Base-by-base conservation (phyloP, 2,888 invertebrate species). In the Andrena minutula region DNA sequence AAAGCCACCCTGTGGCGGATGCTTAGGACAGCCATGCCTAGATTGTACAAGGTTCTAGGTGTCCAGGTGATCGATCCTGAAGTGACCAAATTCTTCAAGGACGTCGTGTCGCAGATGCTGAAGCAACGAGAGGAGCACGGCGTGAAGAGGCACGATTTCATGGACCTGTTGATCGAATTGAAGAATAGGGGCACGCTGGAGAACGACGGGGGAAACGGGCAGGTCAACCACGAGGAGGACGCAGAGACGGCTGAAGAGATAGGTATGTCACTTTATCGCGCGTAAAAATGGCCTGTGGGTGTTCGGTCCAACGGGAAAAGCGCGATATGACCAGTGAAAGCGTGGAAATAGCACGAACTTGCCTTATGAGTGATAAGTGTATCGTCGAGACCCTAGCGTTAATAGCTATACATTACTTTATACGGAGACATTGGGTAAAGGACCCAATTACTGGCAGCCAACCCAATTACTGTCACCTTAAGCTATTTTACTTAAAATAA, bases 151-250 rank as follows among this genome's bases (percentile, higher is more conserved):
- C 89, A 94, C 82, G 94, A 94, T 83, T 94, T 94, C 75, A 92
- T 94, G 89, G 94, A 94, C 84, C 87, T 94, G 26, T 84, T 94
- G 79, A 89, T 94, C 60, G 92, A 94, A 68, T 75, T 94, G n/a
- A 94, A 92, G 84, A 90, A 93, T 73, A 90, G 89, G 49, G 90
- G 91, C 10, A 88, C 74, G 49, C 63, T 92, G 63, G 90, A 89
- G 10, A 79, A 83, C 63, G 90, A 92, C 3, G 35, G 73, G 12
- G 78, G 49, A 26, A 85, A 64, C 49, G 61, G 63, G 65, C 65
- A 66, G 20, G 61, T 56, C 28, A 72, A 8, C 56, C 81, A 85
- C 32, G 84, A 88, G 1, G 87, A 89, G 20, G 88, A 87, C 0
- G 64, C 53, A 2, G 84, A 88, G 5, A 80, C 82, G 8, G 83